Evolutionary conservation across 2,888 invertebrate genomes (phyloP).

Genomic region (Cryptophagus acutangulus): DNA sequence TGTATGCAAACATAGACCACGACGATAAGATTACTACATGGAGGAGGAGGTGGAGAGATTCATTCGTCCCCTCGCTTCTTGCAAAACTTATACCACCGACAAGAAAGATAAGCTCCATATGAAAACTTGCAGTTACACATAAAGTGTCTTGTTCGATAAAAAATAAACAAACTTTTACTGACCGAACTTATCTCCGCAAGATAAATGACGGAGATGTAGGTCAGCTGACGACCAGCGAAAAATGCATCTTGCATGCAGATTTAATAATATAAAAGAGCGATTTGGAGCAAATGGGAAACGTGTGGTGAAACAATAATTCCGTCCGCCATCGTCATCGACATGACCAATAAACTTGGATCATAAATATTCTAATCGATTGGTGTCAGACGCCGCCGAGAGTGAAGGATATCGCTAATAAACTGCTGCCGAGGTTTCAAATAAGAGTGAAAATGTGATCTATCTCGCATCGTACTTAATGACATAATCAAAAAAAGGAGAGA

Average conservation of each 20-base stretch:
- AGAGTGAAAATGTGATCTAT: slow-evolving; percentile 44
- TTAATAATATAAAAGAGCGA: slow-evolving; percentile 11
- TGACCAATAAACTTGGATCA: slow-evolving; percentile 7
- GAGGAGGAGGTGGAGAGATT: slow-evolving; percentile 1
- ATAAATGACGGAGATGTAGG: too few species aligned
- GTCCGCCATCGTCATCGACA: too few species aligned
- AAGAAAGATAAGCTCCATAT: slow-evolving; percentile 15
- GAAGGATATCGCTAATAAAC: slow-evolving; percentile 36
- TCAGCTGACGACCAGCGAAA: too few species aligned
- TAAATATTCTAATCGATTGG: slow-evolving; percentile 36
- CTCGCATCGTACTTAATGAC: slow-evolving; percentile 41
- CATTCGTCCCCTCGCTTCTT: background rate
- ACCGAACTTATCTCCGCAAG: too few species aligned
- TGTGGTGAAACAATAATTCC: slow-evolving; percentile 8
- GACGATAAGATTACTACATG: slow-evolving; percentile 18
- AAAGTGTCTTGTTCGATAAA: background rate
- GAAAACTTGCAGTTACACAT: slow-evolving; percentile 16
- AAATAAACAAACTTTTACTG: too few species aligned
- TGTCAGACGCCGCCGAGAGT: slow-evolving; percentile 27
- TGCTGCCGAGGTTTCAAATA: slow-evolving; percentile 32
- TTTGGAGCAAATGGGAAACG: background rate
- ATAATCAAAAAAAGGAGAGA: too few species aligned
- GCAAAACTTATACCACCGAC: background rate
- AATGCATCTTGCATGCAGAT: too few species aligned
- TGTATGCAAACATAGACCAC: slow-evolving; percentile 11